Evolutionary conservation across 2,888 invertebrate genomes (phyloP).

Genomic region (Synergus laeviventris): DNA sequence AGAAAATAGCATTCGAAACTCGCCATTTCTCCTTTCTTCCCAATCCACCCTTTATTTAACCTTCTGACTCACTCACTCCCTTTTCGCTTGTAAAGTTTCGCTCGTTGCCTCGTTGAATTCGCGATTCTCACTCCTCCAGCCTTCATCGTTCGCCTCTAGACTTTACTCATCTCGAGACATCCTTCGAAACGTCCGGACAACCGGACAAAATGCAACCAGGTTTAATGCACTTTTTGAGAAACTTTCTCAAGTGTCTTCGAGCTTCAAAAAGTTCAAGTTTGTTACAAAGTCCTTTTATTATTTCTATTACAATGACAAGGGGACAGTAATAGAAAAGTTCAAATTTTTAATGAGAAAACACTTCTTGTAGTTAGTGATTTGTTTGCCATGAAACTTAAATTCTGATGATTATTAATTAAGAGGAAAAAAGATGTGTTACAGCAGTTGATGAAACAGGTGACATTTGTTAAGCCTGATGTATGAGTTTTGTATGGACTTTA

Average conservation of each 20-base stretch:
- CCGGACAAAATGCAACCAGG: conserved; percentile 27
- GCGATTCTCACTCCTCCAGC: conserved; percentile 33
- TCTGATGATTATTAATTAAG: too few relatives aligned
- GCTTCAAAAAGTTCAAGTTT: neutral
- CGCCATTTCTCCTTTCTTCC: conserved; percentile 46
- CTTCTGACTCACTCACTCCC: conserved; percentile 22
- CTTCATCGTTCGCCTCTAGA: conserved; percentile 48
- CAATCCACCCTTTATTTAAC: conserved; percentile 38
- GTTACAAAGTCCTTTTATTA: neutral
- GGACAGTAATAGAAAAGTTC: neutral
- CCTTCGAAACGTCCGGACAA: conserved; percentile 30
- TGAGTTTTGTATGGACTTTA: conserved; percentile 15
- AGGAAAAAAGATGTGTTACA: neutral
- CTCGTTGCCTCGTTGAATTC: conserved; percentile 43
- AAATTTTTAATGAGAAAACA: neutral
- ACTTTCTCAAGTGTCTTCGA: conserved; percentile 32
- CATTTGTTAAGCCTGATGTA: neutral
- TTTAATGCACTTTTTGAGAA: conserved; percentile 9
- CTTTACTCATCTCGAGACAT: conserved; percentile 40
- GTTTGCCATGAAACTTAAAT: too few relatives aligned
- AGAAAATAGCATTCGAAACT: conserved; percentile 54
- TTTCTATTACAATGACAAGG: neutral
- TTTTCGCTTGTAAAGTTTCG: conserved; percentile 44
- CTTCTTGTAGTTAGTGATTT: too few relatives aligned
- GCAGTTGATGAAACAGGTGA: neutral